Evolutionary conservation across 2,797 vertebrate genomes (phyloP).

Genomic region (Pseudomugil tenellus): DNA sequence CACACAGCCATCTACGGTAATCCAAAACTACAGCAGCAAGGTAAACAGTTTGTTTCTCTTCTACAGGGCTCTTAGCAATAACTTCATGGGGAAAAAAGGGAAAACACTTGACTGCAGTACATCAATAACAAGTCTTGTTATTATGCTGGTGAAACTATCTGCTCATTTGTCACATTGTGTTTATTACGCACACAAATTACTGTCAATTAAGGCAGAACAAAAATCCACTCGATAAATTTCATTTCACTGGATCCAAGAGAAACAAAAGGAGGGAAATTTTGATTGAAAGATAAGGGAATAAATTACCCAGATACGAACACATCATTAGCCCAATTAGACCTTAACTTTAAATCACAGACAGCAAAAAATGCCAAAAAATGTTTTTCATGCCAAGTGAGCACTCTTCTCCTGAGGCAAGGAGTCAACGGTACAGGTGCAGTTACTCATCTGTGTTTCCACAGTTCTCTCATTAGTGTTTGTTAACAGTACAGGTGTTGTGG

Average conservation of each 20-base stretch:
- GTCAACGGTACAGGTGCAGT: slow-evolving; percentile 71
- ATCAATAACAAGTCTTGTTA: slow-evolving; percentile 1
- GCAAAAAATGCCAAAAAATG: slow-evolving; percentile 55
- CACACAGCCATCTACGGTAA: background rate
- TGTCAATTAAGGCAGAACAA: slow-evolving; percentile 53
- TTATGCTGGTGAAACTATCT: slow-evolving; percentile 17
- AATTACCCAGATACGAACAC: slow-evolving; percentile 61
- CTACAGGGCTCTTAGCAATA: slow-evolving; percentile 38
- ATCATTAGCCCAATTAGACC: slow-evolving; percentile 65
- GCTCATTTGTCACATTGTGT: slow-evolving; percentile 57
- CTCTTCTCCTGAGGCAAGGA: slow-evolving; percentile 47
- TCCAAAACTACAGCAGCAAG: slow-evolving; percentile 23
- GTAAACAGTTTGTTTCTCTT: slow-evolving; percentile 33
- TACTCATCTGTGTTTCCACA: slow-evolving; percentile 73
- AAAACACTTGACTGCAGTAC: slow-evolving; percentile 1
- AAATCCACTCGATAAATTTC: slow-evolving; percentile 41
- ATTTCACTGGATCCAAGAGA: slow-evolving; percentile 28
- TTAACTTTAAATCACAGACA: slow-evolving; percentile 50
- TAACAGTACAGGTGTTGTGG: slow-evolving; percentile 77
- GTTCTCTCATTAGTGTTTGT: slow-evolving; percentile 77
- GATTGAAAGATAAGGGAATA: slow-evolving; percentile 57
- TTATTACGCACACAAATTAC: slow-evolving; percentile 51
- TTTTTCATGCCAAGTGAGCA: slow-evolving; percentile 59
- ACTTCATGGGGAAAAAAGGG: slow-evolving; percentile 1
- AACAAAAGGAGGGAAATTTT: slow-evolving; percentile 38